Evolutionary conservation across 2,113 vertebrate species (phyloP).

Genomic region (Atherinomorus stipes): DNA sequence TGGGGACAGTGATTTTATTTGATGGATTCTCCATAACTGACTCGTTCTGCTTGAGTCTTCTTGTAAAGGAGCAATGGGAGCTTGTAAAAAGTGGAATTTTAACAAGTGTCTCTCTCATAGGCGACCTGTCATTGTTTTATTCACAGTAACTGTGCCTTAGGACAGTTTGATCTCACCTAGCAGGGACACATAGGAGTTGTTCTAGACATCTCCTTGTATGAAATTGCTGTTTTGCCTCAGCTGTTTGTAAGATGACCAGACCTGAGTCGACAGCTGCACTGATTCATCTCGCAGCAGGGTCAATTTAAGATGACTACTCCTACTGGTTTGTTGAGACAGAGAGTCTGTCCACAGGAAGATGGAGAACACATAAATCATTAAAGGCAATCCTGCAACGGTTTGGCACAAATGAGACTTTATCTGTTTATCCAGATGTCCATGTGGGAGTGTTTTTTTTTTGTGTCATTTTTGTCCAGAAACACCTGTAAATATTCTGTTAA

Average conservation of each 20-base stretch:
- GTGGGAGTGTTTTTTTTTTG: neutral
- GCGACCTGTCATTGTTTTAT: neutral
- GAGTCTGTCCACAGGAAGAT: slow-evolving; percentile 34
- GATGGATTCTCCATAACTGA: neutral
- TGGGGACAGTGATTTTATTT: slow-evolving; percentile 3
- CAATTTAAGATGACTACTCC: slow-evolving; percentile 37
- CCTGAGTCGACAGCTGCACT: neutral
- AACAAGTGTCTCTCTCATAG: neutral
- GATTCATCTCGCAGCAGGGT: slow-evolving; percentile 30
- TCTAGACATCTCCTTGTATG: neutral
- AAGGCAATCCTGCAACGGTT: slow-evolving; percentile 15
- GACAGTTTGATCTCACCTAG: neutral
- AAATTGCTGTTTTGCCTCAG: slow-evolving; percentile 8
- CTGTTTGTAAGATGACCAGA: slow-evolving; percentile 26
- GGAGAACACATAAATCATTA: slow-evolving; percentile 49
- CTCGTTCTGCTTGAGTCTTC: neutral
- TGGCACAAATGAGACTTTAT: slow-evolving; percentile 39
- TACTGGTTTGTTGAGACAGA: slow-evolving; percentile 40
- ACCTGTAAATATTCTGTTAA: slow-evolving; percentile 1
- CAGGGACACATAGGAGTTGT: neutral
- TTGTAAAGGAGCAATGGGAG: neutral
- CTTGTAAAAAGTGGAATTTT: neutral
- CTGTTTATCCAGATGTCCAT: slow-evolving; percentile 21
- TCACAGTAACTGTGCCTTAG: neutral
- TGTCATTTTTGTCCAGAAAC: slow-evolving; percentile 1